Evolutionary conservation across 2,797 vertebrate genomes (phyloP), one percentile per base, ranked within the genome.

Genomic region (Galagoides demidoff): DNA sequence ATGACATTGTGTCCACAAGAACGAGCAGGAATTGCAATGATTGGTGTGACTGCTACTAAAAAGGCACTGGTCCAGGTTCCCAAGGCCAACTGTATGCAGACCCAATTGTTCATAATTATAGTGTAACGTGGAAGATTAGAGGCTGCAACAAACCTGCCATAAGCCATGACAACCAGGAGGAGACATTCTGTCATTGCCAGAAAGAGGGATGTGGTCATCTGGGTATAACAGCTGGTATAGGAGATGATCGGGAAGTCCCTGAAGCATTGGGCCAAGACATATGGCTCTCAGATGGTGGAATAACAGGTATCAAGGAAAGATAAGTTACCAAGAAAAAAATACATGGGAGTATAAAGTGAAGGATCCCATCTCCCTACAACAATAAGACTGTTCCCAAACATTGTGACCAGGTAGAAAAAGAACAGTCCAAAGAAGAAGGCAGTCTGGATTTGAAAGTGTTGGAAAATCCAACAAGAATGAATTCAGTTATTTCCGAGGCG

Each of bases 241-340:
- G 39, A 71, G 90, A 95, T 95, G n/a, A 39, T 88, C 10, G 83
- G 43, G 22, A 86, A 95, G 61, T 89, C 83, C 23, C 55, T 90
- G 79, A 96, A 92, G 49, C 92, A 97, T 16, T 93, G 92, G 23
- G 19, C 68, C 77, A 93, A 64, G 29, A 94, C 45, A 49, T 85
- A 95, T 0, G 85, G 61, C 39, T 86, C 66, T 29, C 49, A 89
- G 43, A 25, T 93, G 49, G 79, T 95, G 6, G 63, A 92, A 31
- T 92, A 96, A 59, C 83, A 96, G 34, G 93, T 81, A 78, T 77
- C 37, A 88, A 97, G 55, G 76, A 96, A 97, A 37, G 92, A 96
- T 86, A 97, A 61, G 27, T 96, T 96, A 73, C 85, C 95, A 22
- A 92, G 55, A 96, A 96, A 94, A 74, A 96, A 91, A 74, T 86